Evolutionary conservation across 2,113 vertebrate species (phyloP), one percentile per base, ranked within the genome.

Genomic region (Notarius lentiginosus): DNA sequence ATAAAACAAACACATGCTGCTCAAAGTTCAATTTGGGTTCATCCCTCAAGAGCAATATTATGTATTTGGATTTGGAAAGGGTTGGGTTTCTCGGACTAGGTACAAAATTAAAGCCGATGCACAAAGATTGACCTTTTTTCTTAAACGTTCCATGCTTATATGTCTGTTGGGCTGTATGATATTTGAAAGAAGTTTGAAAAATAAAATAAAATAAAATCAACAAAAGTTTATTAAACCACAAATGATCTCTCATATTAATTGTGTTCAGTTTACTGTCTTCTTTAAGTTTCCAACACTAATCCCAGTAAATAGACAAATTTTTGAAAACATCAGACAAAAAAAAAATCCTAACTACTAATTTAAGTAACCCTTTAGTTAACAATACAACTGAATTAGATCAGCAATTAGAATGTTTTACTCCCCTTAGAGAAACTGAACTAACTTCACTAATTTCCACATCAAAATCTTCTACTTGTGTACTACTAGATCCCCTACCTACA

Each of bases 31-130:
- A 14, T 70, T 15, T 53, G 30, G 51, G 41, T 70, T 83, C 24
- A 5, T 65, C 68, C 70, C 70, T 66, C 41, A 72, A 41, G 11
- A 63, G 24, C 76, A 90, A 90, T 34, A 34, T 34, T 34, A 88
- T 82, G 86, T 30, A 61, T n/a, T 68, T 55, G 53, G 34, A 60
- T 88, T 73, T 79, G 60, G 20, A 58, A 24, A 27, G 47, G 2
- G 76, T n/a, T 22, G 41, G 22, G 30, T 80, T 65, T 86, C 55
- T 84, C 58, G 7, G 7, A n/a, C 66, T 15, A 27, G 47, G 18
- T 51, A 47, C 22, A 15, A 22, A 83, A 68, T 70, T 72, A 34
- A 85, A 53, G 14, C 53, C 30, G 22, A 83, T 79, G 49, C 49
- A 56, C 30, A 77, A 66, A 68, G 66, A 63, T 89, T 55, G 72